Evolutionary conservation across 2,888 invertebrate species (phyloP), one percentile per base, ranked within the genome.

Genomic region (Netelia fuscicornis): DNA sequence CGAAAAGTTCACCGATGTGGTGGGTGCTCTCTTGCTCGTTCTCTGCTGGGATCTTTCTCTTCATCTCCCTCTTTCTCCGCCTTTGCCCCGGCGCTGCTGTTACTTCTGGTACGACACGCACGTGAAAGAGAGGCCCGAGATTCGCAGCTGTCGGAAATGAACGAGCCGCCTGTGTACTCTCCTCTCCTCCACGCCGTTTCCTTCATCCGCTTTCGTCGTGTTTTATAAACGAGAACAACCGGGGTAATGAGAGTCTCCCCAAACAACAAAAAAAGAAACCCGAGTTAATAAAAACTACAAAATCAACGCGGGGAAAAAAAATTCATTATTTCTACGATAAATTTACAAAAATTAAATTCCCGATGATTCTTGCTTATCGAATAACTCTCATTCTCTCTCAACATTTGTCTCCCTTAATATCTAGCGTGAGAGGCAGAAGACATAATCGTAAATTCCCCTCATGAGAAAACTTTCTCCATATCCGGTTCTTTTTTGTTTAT

Each of bases 101-200:
- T 62, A 20, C 20, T 54, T 52, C 60, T 54, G 75, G 64, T 83
- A 23, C 30, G 5, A 30, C 30, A 30, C 30, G 30, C 67, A 58
- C 80, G 56, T 62, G 25, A 64, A 44, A 67, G 60, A 85, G 67
- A 17, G 17, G 58, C 79, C 68, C 20, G 84, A 86, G 86, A 87
- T 86, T 86, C 79, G 87, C 87, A 88, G 85, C 86, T 87, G 88
- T 87, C 87, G 86, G 88, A 86, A 88, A 87, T 81, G 81, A 86
- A 82, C 67, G 71, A 76, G 72, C 82, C 60, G 74, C 54, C 54
- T 64, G 78, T 82, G 64, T 64, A 11, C 71, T 71, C 70, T 68
- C 60, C 30, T 25, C 82, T 64, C 62, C 13, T 42, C 71, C 8
- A 30, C 64, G 54, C 25, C 30, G 64, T 48, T 77, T 68, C 74